Evolutionary conservation across 1,140 invertebrate species (phyloP).

Genomic region (Mizuhopecten yessoensis): DNA sequence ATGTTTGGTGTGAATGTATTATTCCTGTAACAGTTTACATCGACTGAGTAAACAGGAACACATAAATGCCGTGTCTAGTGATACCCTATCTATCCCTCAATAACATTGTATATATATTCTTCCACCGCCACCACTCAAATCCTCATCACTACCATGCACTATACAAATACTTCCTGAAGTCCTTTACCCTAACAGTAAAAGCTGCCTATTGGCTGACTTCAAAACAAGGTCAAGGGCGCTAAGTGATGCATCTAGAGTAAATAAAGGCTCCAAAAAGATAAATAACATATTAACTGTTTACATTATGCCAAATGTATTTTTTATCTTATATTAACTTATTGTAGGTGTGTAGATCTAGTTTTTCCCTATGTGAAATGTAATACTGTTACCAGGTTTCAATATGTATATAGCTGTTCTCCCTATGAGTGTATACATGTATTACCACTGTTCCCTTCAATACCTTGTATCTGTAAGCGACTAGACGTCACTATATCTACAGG

Average conservation of each 20-base stretch:
- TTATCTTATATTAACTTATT: not conserved
- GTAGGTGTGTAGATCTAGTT: not conserved
- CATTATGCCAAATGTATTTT: not conserved
- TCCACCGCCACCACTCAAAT: not conserved
- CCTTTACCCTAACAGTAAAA: not conserved
- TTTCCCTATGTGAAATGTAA: not conserved
- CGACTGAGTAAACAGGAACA: not conserved
- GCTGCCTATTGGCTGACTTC: not conserved
- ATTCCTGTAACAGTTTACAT: not conserved
- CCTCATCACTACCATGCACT: not conserved
- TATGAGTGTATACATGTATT: not conserved
- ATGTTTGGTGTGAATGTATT: not conserved
- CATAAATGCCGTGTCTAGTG: not conserved
- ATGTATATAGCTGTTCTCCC: not conserved
- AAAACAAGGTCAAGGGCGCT: not conserved
- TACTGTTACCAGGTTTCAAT: not conserved
- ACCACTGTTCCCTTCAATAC: not conserved
- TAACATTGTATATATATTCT: not conserved
- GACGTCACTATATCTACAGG: not conserved
- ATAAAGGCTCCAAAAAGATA: not conserved
- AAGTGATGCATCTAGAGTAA: not conserved
- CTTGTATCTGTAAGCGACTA: not conserved
- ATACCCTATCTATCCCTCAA: not conserved
- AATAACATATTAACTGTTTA: too few species aligned
- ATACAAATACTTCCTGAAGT: not conserved